Conservation (phyloP, 2,113 vertebrate genomes). For the Cyanoramphus novaezelandiae region DNA sequence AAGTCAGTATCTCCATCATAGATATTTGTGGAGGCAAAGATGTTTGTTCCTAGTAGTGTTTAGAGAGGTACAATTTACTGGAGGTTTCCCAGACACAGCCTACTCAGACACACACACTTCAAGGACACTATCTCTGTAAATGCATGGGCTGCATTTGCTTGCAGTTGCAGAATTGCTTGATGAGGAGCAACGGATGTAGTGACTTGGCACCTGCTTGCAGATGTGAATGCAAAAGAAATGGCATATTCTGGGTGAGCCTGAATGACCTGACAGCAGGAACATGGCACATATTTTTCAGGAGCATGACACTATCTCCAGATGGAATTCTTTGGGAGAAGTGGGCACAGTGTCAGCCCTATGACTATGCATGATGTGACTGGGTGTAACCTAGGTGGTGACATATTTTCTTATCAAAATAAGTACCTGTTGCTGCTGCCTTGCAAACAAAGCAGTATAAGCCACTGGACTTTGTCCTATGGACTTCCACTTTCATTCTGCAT, state of each 20-base stretch:
- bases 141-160: neutral
- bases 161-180: neutral
- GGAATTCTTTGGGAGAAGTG: neutral
- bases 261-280: neutral
- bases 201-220: neutral
- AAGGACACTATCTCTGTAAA: neutral
- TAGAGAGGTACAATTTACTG: neutral
- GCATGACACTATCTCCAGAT: neutral
- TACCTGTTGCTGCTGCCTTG: neutral
- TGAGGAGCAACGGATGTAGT: neutral
- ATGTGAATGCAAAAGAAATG: neutral
- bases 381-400: slow-evolving; percentile 1
- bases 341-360: neutral
- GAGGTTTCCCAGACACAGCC: neutral
- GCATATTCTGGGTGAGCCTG: neutral
- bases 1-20: neutral
- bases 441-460: neutral
- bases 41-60: neutral
- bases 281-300: neutral
- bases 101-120: neutral
- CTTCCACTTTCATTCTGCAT: neutral
- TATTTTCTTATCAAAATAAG: slow-evolving; percentile 19
- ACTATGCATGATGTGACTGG: neutral
- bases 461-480: neutral
- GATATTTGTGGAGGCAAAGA: neutral